A percentile compares a stretch with the other conserved stretches of the same genome.
These are phyloP conservation scores for Andrena bucephala DNA, from an alignment of 2,888 invertebrate genomes.

Conservation along the genomic window DNA sequence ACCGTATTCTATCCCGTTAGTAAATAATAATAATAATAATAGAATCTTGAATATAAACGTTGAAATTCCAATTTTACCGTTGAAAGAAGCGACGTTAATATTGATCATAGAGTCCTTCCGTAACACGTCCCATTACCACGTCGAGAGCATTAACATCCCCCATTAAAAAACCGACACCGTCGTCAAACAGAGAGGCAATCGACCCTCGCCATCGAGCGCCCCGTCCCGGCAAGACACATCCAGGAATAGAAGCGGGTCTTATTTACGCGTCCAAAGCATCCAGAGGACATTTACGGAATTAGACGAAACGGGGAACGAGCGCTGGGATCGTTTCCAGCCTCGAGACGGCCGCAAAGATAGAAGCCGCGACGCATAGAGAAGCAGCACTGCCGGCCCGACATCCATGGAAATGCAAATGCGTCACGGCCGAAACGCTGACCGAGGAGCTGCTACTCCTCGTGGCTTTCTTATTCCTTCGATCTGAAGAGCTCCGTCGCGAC, in stretches of 20 bases:
- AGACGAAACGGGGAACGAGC: conserved; percentile 35
- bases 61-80: too few relatives aligned
- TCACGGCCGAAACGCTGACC: conserved; percentile 40
- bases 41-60: too few relatives aligned
- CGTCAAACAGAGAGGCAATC: not conserved
- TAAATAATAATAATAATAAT: too few relatives aligned
- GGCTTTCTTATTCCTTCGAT: conserved; percentile 8
- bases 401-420: conserved; percentile 58
- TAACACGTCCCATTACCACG: too few relatives aligned
- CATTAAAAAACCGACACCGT: too few relatives aligned
- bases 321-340: conserved; percentile 46
- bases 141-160: too few relatives aligned
- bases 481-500: not conserved
- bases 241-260: conserved; percentile 23
- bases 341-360: conserved; percentile 52
- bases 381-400: conserved; percentile 5
- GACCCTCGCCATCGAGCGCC: not conserved
- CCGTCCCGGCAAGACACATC: conserved; percentile 4
- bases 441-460: conserved; percentile 5
- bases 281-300: conserved; percentile 45
- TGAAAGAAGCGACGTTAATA: too few relatives aligned
- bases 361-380: conserved; percentile 21
- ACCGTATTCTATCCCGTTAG: too few relatives aligned
- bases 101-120: too few relatives aligned
- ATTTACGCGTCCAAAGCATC: conserved; percentile 20